phyloP scores from a whole-genome alignment of 2,888 invertebrate genomes.

The Entomobrya proxima region DNA sequence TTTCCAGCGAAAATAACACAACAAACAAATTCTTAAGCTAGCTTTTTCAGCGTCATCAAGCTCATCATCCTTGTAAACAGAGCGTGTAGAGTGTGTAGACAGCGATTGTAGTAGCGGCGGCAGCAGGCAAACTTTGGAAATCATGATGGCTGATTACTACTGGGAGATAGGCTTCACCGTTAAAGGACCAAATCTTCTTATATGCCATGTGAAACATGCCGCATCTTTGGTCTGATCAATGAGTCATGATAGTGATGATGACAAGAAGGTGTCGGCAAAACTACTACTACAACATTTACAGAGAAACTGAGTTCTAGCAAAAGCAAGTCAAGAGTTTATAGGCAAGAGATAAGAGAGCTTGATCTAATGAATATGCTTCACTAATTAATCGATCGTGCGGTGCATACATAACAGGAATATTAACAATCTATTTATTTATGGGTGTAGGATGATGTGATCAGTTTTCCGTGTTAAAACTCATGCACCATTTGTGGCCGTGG shows the following conservation, averaged over 20 bases:
- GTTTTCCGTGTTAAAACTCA: no score
- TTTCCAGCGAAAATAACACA: not conserved
- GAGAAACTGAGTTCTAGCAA: no score
- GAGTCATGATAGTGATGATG: slow-evolving; percentile 2
- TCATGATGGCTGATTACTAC: not conserved
- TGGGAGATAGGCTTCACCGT: not conserved
- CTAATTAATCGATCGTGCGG: slow-evolving; percentile 55
- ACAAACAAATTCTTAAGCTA: not conserved
- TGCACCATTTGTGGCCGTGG: no score
- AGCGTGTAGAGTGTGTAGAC: no score
- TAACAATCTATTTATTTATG: no score
- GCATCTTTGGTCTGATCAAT: not conserved
- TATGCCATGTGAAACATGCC: not conserved
- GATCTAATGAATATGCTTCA: slow-evolving; percentile 53
- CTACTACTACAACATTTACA: not conserved
- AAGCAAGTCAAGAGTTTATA: not conserved
- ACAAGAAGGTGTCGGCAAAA: slow-evolving; percentile 1
- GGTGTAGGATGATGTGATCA: no score
- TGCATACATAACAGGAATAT: slow-evolving; percentile 1
- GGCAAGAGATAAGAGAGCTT: not conserved
- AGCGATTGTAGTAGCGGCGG: no score
- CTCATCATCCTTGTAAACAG: not conserved
- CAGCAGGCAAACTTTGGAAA: not conserved
- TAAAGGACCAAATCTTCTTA: not conserved
- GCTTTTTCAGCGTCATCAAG: not conserved